A percentile compares a stretch with the other conserved stretches of the same genome.
These are phyloP conservation scores for Cylloceria caligata DNA, from an alignment of 2,888 invertebrate species.

Conservation along the genomic window DNA sequence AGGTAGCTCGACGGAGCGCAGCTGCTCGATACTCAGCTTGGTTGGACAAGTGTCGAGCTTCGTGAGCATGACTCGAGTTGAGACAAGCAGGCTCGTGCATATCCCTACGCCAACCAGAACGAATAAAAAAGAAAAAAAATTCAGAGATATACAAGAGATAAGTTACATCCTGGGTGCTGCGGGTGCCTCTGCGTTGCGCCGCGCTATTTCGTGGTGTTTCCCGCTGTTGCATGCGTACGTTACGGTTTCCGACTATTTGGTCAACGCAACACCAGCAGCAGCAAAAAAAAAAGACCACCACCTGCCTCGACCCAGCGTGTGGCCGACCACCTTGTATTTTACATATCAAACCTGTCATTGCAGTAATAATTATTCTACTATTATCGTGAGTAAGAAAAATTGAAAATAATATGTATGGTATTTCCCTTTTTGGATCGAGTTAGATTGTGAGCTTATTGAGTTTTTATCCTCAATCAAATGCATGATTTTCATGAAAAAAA, in stretches of 20 bases:
- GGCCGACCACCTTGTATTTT: constrained; percentile 48
- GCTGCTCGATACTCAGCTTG: too few species aligned
- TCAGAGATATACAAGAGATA: constrained; percentile 71
- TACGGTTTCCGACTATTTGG: constrained; percentile 28
- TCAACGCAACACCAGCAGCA: not conserved
- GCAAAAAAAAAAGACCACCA: not conserved
- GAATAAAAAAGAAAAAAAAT: constrained; percentile 40
- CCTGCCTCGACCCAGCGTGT: constrained; percentile 44
- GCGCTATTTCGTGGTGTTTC: constrained; percentile 38
- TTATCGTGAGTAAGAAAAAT: not conserved
- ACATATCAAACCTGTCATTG: constrained; percentile 54
- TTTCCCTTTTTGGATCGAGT: not conserved
- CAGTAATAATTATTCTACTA: constrained; percentile 36
- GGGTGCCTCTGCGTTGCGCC: constrained; percentile 49
- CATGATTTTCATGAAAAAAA: too few species aligned
- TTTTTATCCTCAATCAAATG: too few species aligned
- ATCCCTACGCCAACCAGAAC: too few species aligned
- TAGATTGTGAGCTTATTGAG: too few species aligned
- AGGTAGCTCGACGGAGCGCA: too few species aligned
- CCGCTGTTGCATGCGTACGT: constrained; percentile 49
- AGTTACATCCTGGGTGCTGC: constrained; percentile 73
- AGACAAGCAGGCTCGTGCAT: too few species aligned
- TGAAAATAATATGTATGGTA: not conserved
- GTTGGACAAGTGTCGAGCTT: too few species aligned
- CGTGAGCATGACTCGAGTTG: too few species aligned